These are phyloP conservation scores for Neoarius graeffei DNA, from an alignment of 2,113 vertebrate genomes.

Conservation along the genomic window DNA sequence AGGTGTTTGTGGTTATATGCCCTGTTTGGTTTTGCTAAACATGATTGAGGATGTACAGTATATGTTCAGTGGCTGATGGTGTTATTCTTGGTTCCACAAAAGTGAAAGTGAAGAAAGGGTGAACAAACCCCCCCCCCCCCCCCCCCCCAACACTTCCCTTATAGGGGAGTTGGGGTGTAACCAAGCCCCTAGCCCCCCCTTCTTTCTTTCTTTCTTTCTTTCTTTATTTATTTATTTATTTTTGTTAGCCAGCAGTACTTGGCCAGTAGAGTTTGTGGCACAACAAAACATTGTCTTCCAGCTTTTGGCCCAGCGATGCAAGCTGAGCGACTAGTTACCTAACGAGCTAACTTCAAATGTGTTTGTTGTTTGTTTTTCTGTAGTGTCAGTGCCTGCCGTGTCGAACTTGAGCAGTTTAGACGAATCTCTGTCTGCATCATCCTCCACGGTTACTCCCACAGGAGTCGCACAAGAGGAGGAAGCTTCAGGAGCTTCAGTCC, in stretches of 20 bases:
- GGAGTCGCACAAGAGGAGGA: slow-evolving; percentile 75
- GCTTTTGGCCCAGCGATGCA: neutral
- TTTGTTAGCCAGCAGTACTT: neutral
- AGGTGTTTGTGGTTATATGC: too few relatives aligned
- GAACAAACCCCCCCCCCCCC: too few relatives aligned
- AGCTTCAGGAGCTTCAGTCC: slow-evolving; percentile 69
- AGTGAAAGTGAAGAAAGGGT: too few relatives aligned
- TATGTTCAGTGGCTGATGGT: too few relatives aligned
- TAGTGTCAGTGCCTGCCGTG: slow-evolving; percentile 55
- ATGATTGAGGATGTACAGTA: too few relatives aligned
- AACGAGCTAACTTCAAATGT: neutral
- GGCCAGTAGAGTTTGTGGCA: neutral
- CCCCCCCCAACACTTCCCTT: neutral
- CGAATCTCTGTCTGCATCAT: slow-evolving; percentile 75
- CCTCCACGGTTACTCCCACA: slow-evolving; percentile 56
- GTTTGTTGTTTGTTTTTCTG: neutral
- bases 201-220: too few relatives aligned
- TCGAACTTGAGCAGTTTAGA: slow-evolving; percentile 76
- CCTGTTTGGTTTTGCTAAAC: too few relatives aligned
- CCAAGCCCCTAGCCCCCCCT: neutral
- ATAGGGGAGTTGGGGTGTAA: neutral
- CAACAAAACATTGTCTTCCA: neutral
- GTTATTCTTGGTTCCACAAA: too few relatives aligned
- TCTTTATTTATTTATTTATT: too few relatives aligned
- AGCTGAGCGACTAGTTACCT: neutral